phyloP scores from a whole-genome alignment of 2,797 vertebrate species.

The Clarias pachynema region DNA sequence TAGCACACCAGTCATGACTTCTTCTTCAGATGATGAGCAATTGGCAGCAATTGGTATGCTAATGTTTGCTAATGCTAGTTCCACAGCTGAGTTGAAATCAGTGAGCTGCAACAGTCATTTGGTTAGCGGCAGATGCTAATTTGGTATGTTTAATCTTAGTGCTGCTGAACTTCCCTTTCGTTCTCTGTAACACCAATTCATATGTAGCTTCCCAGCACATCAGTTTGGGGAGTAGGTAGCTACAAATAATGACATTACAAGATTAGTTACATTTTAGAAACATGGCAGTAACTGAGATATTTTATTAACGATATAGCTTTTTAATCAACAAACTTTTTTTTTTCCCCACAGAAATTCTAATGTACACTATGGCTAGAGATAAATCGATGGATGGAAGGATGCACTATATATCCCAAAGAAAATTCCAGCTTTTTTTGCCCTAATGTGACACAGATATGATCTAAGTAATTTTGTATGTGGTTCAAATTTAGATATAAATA shows the following conservation, averaged over 20 bases:
- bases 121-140: constrained; percentile 23
- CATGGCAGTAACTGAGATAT: not conserved
- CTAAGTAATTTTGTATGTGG: too few species aligned
- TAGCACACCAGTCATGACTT: not conserved
- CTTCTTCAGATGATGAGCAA: constrained; percentile 1
- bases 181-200: not conserved
- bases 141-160: not conserved
- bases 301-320: not conserved
- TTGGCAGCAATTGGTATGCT: constrained; percentile 9
- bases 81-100: constrained; percentile 16
- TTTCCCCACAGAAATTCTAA: too few species aligned
- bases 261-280: not conserved
- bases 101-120: not conserved
- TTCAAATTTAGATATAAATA: too few species aligned
- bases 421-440: too few species aligned
- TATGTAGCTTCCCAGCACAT: not conserved
- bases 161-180: not conserved
- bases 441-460: too few species aligned
- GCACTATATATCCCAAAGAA: too few species aligned
- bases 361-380: too few species aligned
- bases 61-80: constrained; percentile 20
- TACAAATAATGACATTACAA: not conserved
- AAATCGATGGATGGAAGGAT: too few species aligned
- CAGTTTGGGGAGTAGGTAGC: not conserved
- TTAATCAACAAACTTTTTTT: not conserved